Evolutionary conservation across 2,888 invertebrate genomes (phyloP), one percentile per base, ranked within the genome.

Genomic region (Eilema griseolum): DNA sequence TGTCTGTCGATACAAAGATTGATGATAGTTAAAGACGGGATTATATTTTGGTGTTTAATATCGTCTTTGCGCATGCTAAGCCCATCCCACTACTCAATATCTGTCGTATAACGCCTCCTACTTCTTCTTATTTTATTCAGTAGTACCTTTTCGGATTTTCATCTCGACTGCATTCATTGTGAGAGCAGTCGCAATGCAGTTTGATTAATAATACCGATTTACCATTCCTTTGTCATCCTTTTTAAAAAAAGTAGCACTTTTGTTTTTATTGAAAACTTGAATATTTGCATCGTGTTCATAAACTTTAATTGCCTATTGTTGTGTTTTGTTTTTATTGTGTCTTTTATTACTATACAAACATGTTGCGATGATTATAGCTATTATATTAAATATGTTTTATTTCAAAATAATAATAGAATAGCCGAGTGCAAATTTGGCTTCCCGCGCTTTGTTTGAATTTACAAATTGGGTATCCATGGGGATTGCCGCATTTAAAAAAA

Each of bases 51-150:
- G 84, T 90, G 14, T 23, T 4, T 59, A 90, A 92, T 91, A 88
- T n/a, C 87, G 87, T 93, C 91, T 93, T 91, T 95, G 95, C 95
- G 95, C 95, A 95, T 94, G 93, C 87, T 93, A 93, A 85, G 95
- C 93, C 95, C 95, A 90, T 92, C 95, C 95, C 95, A 93, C 95
- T 87, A 95, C 95, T 95, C 95, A 95, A 95, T 95, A 95, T 95
- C 94, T 93, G 95, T 95, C 95, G 91, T 89, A 85, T 84, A 91
- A 91, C 92, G 90, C 95, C 95, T 95, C 95, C 94, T 95, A 93
- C 93, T 94, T 93, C 88, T 93, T 93, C 89, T 95, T 94, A 93
- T 94, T 94, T 94, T 94, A 93, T 93, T 93, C 92, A 90, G 90
- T 86, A 90, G 90, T 86, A 85, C 84, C 86, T 90, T 92, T 92